Conservation (phyloP, 2,113 vertebrate genomes). For the Parus major region DNA sequence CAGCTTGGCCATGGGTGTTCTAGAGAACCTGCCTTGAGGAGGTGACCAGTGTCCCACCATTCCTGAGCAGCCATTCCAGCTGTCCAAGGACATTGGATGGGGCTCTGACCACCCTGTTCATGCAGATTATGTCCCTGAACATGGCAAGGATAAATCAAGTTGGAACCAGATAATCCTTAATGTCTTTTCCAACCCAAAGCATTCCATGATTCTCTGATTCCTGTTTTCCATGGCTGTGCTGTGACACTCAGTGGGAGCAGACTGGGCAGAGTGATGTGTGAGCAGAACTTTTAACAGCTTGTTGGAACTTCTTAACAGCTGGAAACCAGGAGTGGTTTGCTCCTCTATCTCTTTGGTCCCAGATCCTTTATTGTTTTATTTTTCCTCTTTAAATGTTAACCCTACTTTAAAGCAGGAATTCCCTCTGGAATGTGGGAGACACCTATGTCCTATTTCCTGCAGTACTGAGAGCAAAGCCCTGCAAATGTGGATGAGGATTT, state of each 20-base stretch:
- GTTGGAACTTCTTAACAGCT: background rate
- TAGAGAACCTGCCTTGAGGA: fast-evolving
- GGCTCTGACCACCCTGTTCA: background rate
- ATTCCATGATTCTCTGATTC: background rate
- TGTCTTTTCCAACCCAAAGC: background rate
- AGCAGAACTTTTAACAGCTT: background rate
- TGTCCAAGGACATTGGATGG: background rate
- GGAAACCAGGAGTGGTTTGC: background rate
- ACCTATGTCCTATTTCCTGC: background rate
- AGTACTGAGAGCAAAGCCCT: background rate
- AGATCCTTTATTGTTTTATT: background rate
- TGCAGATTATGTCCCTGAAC: background rate
- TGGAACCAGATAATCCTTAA: background rate
- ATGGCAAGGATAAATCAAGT: background rate
- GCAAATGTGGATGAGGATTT: background rate
- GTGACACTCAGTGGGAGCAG: background rate
- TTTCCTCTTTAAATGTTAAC: background rate
- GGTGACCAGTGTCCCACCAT: background rate
- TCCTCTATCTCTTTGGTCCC: background rate
- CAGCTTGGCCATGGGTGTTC: background rate
- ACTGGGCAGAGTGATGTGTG: fast-evolving
- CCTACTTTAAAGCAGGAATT: background rate
- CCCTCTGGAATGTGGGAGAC: background rate
- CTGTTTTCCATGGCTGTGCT: background rate
- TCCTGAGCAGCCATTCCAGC: background rate